Percentiles rank a stretch among this genome's conserved stretches.
Evolutionary conservation across 2,113 vertebrate species (phyloP).

Genomic region (Cygnus buccinator): DNA sequence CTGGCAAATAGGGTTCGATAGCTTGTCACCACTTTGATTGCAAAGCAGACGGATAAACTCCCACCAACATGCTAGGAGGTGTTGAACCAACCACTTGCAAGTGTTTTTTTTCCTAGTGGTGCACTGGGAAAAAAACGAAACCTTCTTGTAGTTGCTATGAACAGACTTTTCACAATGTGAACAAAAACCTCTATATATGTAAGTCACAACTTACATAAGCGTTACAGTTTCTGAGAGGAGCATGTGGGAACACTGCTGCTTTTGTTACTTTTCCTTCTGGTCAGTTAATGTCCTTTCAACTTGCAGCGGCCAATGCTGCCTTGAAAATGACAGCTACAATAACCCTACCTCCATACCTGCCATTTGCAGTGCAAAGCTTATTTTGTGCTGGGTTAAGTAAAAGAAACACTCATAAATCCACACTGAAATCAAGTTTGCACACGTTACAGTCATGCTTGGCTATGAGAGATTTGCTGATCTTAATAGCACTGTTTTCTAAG

Average conservation of each 20-base stretch:
- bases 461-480: neutral
- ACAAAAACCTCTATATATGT: neutral
- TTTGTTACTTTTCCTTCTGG: neutral
- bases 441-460: rapidly evolving
- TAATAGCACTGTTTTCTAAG: neutral
- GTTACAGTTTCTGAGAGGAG: neutral
- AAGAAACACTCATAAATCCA: neutral
- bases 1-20: slow-evolving; percentile 79
- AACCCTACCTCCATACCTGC: neutral
- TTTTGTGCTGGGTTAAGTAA: neutral
- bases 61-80: neutral
- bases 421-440: neutral
- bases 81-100: neutral
- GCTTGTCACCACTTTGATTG: slow-evolving; percentile 15
- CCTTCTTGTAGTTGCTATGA: neutral
- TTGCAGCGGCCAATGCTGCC: neutral
- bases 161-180: slow-evolving; percentile 11
- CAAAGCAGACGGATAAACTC: neutral
- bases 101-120: neutral
- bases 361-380: neutral
- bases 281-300: neutral
- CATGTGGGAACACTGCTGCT: slow-evolving; percentile 6
- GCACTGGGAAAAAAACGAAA: neutral
- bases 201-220: neutral
- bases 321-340: neutral